Percentiles rank a stretch among this genome's conserved stretches.
These are phyloP conservation scores for Diachrysia chrysitis DNA, from an alignment of 2,888 invertebrate species.

Conservation along the genomic window DNA sequence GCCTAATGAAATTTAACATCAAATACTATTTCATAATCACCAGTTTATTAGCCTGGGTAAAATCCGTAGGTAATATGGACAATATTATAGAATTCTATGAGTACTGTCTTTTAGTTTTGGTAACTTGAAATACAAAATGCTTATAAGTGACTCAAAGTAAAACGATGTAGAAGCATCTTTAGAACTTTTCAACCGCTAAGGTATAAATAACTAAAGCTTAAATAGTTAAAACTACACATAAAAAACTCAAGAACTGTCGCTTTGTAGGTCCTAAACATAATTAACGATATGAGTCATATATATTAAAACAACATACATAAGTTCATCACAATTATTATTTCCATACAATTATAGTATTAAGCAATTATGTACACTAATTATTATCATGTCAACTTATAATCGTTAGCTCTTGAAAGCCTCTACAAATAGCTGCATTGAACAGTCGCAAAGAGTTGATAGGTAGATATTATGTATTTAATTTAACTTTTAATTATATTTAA, in stretches of 20 bases:
- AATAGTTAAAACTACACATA: too few species aligned
- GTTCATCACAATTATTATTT: constrained; percentile 2
- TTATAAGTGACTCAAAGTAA: too few species aligned
- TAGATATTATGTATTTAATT: not conserved
- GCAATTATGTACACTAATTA: constrained; percentile 3
- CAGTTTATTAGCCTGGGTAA: too few species aligned
- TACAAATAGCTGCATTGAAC: not conserved
- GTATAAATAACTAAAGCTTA: too few species aligned
- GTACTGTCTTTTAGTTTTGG: not conserved
- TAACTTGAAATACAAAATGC: too few species aligned
- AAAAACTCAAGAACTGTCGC: too few species aligned
- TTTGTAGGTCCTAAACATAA: not conserved
- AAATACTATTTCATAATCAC: too few species aligned
- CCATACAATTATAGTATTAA: constrained; percentile 1
- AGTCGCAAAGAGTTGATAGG: not conserved
- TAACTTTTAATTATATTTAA: too few species aligned
- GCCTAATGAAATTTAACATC: too few species aligned
- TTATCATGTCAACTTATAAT: constrained; percentile 3
- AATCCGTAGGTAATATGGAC: too few species aligned
- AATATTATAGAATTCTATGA: not conserved
- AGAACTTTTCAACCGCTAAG: too few species aligned
- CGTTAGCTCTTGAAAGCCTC: not conserved
- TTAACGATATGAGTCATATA: not conserved
- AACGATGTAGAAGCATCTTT: too few species aligned
- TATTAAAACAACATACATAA: not conserved